Evolutionary conservation across 2,797 vertebrate genomes (phyloP).

Genomic region (Buphagus erythrorhynchus): DNA sequence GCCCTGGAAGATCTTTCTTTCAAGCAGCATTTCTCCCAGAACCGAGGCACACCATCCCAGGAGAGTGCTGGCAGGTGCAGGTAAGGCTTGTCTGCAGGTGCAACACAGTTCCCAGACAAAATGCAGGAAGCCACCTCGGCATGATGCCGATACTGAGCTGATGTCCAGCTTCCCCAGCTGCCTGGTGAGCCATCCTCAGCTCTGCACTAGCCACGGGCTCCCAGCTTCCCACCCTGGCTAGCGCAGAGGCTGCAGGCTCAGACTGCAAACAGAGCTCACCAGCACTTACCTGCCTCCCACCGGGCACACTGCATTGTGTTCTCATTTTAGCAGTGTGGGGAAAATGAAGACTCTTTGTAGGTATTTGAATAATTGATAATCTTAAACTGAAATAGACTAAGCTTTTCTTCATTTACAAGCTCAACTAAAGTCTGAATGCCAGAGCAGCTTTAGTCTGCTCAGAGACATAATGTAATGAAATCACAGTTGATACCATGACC

Average conservation of each 20-base stretch:
- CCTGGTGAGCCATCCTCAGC: background rate
- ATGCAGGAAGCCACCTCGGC: background rate
- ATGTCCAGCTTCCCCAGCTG: background rate
- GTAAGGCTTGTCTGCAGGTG: background rate
- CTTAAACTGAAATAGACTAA: slow-evolving; percentile 18
- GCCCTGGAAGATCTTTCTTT: background rate
- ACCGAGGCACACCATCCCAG: accelerated
- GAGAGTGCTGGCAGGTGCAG: accelerated
- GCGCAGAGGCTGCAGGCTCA: background rate
- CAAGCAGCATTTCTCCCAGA: background rate
- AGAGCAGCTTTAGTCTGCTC: background rate
- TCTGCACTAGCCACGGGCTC: accelerated
- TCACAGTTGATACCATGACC: background rate
- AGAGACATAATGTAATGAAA: slow-evolving; percentile 2
- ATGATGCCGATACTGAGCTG: background rate
- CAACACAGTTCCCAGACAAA: background rate
- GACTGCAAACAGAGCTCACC: background rate
- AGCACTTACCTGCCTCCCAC: background rate
- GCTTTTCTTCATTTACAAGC: background rate
- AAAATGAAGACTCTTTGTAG: background rate
- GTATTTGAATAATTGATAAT: slow-evolving; percentile 18
- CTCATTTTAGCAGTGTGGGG: background rate
- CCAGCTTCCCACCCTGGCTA: background rate
- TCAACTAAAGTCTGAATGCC: background rate
- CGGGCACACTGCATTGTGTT: background rate